phyloP scores from a whole-genome alignment of 2,113 vertebrate genomes.

The Tyto alba region DNA sequence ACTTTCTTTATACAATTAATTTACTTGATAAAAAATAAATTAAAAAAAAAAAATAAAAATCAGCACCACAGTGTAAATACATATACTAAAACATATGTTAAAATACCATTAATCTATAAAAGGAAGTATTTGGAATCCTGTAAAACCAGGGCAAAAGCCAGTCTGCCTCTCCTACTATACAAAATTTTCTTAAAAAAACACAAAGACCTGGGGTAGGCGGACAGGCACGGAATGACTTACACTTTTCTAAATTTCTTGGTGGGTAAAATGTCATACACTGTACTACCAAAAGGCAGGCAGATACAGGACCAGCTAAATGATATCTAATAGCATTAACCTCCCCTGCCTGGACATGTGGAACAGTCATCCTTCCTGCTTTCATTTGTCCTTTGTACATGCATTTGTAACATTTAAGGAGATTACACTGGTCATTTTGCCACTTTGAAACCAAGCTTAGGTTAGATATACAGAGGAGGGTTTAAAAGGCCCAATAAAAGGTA shows the following conservation, averaged over 20 bases:
- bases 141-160: not conserved
- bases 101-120: not conserved
- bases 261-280: not conserved
- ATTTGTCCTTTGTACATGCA: accelerated
- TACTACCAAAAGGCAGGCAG: not conserved
- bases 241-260: not conserved
- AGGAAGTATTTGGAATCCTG: not conserved
- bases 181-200: not conserved
- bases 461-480: not conserved
- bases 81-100: not conserved
- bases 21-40: not conserved
- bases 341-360: accelerated
- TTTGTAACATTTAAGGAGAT: not conserved
- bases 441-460: not conserved
- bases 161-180: not conserved
- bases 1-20: not conserved
- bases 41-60: not conserved
- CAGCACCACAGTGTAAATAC: not conserved
- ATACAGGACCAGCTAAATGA: not conserved
- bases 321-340: not conserved
- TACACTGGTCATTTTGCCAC: not conserved
- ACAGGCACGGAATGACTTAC: accelerated
- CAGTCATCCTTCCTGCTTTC: not conserved
- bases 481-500: not conserved
- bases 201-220: not conserved